These are phyloP conservation scores for Hoplostethus mediterraneus DNA, from an alignment of 2,797 vertebrate species.

Conservation along the genomic window DNA sequence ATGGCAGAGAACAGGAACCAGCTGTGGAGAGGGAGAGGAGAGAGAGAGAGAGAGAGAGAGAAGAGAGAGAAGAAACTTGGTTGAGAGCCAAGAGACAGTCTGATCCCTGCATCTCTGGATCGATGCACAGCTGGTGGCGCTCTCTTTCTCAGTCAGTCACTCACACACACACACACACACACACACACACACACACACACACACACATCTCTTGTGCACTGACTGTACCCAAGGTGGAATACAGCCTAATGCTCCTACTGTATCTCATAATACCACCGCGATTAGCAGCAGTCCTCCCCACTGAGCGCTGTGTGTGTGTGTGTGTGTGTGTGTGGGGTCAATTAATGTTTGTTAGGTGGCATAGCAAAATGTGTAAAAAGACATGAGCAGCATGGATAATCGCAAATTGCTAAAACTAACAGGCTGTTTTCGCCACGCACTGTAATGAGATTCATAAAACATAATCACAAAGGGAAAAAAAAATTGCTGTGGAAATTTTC, in stretches of 20 bases:
- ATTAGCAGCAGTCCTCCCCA: conserved; percentile 64
- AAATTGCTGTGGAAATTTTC: conserved; percentile 23
- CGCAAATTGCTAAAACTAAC: conserved; percentile 50
- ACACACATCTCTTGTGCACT: conserved; percentile 44
- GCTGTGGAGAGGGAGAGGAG: conserved; percentile 30
- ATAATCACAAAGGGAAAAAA: conserved; percentile 11
- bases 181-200: neutral
- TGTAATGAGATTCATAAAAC: conserved; percentile 46
- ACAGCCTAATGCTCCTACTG: conserved; percentile 49
- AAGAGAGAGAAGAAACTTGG: neutral
- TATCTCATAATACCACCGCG: conserved; percentile 62
- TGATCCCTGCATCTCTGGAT: conserved; percentile 58
- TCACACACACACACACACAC: conserved; percentile 11
- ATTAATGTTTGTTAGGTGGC: conserved; percentile 50
- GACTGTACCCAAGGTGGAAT: conserved; percentile 40
- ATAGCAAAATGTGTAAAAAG: conserved; percentile 36
- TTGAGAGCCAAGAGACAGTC: conserved; percentile 42
- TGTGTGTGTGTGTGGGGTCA: conserved; percentile 56
- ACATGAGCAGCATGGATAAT: conserved; percentile 60
- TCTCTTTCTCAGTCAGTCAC: conserved; percentile 29
- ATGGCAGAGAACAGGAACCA: conserved; percentile 44
- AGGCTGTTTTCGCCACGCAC: conserved; percentile 23
- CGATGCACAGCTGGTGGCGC: conserved; percentile 61
- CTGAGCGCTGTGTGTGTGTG: conserved; percentile 51
- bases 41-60: too few relatives aligned